Evolutionary conservation across 2,888 invertebrate species (phyloP).

Genomic region (Ferdinandea cuprea): DNA sequence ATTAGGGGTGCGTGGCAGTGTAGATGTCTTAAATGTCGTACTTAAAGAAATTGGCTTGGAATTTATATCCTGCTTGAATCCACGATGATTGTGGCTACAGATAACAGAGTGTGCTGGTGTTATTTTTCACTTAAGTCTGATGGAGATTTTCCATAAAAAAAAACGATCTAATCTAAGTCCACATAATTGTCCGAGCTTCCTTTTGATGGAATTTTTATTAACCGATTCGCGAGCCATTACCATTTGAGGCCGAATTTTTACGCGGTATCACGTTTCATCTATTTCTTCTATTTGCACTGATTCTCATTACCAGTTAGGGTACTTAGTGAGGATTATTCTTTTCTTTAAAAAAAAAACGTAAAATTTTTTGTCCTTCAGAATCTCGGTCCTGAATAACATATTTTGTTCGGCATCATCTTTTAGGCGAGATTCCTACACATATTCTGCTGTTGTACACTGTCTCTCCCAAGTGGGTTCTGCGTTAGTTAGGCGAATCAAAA

Average conservation of each 20-base stretch:
- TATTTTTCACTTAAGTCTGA: conserved; percentile 53
- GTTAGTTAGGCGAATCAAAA: conserved; percentile 28
- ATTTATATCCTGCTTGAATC: conserved; percentile 24
- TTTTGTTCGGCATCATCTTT: conserved; percentile 32
- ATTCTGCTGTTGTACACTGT: conserved; percentile 13
- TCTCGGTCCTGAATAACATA: conserved; percentile 27
- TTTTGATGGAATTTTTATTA: conserved; percentile 52
- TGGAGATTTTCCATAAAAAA: conserved; percentile 39
- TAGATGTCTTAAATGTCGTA: conserved; percentile 57
- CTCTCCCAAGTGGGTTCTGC: conserved; percentile 6
- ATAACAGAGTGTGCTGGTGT: conserved; percentile 21
- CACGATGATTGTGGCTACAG: not conserved
- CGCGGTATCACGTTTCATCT: conserved; percentile 58
- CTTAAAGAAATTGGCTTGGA: conserved; percentile 56
- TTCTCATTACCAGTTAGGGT: conserved; percentile 47
- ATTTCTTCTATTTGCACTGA: conserved; percentile 50
- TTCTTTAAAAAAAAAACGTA: conserved; percentile 56
- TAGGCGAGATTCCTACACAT: conserved; percentile 16
- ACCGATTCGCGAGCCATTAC: conserved; percentile 44
- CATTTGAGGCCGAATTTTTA: conserved; percentile 59
- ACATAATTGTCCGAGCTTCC: conserved; percentile 46
- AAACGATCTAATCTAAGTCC: conserved; percentile 45
- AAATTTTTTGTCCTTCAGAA: conserved; percentile 35
- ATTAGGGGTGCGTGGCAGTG: conserved; percentile 66
- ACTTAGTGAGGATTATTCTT: not conserved